A percentile compares a stretch with the other conserved stretches of the same genome.
These are phyloP conservation scores for Synergus umbraculus DNA, from an alignment of 2,888 invertebrate species.

Conservation along the genomic window DNA sequence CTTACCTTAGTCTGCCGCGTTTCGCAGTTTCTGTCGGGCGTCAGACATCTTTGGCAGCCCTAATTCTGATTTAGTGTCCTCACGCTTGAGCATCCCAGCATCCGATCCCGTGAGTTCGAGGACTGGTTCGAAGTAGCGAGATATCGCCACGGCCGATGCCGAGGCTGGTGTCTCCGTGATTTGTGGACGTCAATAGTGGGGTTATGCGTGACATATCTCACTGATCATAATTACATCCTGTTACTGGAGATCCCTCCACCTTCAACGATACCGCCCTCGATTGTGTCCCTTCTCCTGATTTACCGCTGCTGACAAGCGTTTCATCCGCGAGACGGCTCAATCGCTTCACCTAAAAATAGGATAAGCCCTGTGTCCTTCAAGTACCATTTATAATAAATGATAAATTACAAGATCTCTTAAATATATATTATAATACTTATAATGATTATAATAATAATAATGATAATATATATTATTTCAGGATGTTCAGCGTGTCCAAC, in stretches of 20 bases:
- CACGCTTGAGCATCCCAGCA: neutral
- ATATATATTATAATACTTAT: too few relatives aligned
- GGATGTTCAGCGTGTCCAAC: too few relatives aligned
- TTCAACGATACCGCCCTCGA: constrained; percentile 47
- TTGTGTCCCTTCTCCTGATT: constrained; percentile 56
- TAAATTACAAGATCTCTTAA: too few relatives aligned
- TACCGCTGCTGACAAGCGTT: constrained; percentile 57
- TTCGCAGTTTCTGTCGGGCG: neutral
- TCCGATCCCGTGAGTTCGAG: constrained; percentile 45
- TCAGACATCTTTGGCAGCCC: constrained; percentile 36
- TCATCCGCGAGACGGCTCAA: constrained; percentile 44
- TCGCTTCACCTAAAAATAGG: constrained; percentile 11
- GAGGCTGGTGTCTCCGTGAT: constrained; percentile 64
- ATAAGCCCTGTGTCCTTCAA: neutral
- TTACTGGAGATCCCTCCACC: constrained; percentile 61
- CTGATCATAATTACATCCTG: constrained; percentile 77
- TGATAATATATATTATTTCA: too few relatives aligned
- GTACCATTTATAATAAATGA: neutral
- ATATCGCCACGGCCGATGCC: constrained; percentile 65
- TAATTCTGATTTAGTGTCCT: constrained; percentile 54
- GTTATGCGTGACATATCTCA: constrained; percentile 77
- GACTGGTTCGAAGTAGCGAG: constrained; percentile 57
- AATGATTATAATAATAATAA: too few relatives aligned
- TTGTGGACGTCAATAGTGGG: constrained; percentile 76
- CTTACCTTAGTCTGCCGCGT: neutral